Percentiles rank a stretch among this genome's conserved stretches.
phyloP scores from a whole-genome alignment of 2,888 invertebrate species.

The Cloeon dipterum region DNA sequence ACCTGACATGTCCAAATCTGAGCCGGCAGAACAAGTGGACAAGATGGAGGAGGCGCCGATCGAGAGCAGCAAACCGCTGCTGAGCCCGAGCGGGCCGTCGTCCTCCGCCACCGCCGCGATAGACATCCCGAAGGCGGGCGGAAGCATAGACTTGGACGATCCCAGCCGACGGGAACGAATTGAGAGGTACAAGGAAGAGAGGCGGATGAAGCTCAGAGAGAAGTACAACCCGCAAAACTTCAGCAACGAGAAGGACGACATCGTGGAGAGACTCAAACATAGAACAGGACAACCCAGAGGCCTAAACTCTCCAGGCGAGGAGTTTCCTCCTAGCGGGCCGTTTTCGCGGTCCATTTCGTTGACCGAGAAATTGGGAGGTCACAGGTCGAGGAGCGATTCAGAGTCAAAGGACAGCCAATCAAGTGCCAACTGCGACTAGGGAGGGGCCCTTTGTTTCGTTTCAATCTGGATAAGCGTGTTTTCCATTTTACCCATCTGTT shows the following conservation, averaged over 20 bases:
- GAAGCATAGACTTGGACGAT: slow-evolving; percentile 19
- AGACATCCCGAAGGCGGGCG: slow-evolving; percentile 8
- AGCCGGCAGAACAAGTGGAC: neutral
- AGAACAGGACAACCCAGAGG: slow-evolving; percentile 15
- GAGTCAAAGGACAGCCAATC: too few relatives aligned
- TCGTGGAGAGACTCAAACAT: slow-evolving; percentile 34
- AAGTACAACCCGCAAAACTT: slow-evolving; percentile 45
- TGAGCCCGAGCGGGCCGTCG: slow-evolving; percentile 1
- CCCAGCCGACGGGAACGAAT: slow-evolving; percentile 52
- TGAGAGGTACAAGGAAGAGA: slow-evolving; percentile 75
- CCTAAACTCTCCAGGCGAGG: too few relatives aligned
- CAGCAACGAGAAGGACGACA: slow-evolving; percentile 24
- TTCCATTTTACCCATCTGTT: too few relatives aligned
- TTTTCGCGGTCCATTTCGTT: slow-evolving; percentile 3
- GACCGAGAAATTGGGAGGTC: slow-evolving; percentile 5
- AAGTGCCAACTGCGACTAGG: too few relatives aligned
- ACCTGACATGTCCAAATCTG: slow-evolving; percentile 9
- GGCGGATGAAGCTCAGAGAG: slow-evolving; percentile 61
- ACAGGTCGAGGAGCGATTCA: neutral
- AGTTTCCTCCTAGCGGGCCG: slow-evolving; percentile 4
- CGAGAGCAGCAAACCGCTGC: too few relatives aligned
- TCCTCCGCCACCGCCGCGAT: slow-evolving; percentile 13
- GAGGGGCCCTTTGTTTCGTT: too few relatives aligned
- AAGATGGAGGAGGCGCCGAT: neutral
- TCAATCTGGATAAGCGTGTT: too few relatives aligned